phyloP scores from a whole-genome alignment of 2,888 invertebrate genomes.

The Bimastos eiseni region DNA sequence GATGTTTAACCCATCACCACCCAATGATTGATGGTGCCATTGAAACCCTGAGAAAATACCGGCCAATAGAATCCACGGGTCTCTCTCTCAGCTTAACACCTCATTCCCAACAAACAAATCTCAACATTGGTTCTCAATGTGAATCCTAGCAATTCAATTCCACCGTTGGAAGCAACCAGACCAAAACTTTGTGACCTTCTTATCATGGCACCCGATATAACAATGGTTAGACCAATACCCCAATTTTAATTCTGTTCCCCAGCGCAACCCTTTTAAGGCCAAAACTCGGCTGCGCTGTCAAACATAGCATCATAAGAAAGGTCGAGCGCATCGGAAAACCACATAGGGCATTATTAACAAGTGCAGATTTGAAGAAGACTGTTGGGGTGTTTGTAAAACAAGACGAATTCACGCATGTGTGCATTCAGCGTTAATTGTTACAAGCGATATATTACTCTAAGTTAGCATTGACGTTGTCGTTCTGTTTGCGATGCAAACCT shows the following conservation, averaged over 20 bases:
- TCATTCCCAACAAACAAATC: neutral
- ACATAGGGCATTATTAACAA: neutral
- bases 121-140: neutral
- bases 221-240: neutral
- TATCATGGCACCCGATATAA: neutral
- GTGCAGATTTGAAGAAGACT: neutral
- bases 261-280: neutral
- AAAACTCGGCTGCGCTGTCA: neutral
- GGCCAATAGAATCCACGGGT: neutral
- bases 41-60: neutral
- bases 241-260: neutral
- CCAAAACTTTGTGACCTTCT: neutral
- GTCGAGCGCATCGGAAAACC: neutral
- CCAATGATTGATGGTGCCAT: no score
- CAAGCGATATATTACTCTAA: constrained; percentile 13
- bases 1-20: neutral
- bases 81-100: no score
- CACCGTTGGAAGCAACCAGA: neutral
- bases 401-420: neutral
- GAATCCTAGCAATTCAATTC: neutral
- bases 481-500: neutral
- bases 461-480: neutral
- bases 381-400: neutral
- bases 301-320: neutral
- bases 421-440: neutral